Conservation (phyloP, 2,888 invertebrate species). For the Coelogynopora nodosa region DNA sequence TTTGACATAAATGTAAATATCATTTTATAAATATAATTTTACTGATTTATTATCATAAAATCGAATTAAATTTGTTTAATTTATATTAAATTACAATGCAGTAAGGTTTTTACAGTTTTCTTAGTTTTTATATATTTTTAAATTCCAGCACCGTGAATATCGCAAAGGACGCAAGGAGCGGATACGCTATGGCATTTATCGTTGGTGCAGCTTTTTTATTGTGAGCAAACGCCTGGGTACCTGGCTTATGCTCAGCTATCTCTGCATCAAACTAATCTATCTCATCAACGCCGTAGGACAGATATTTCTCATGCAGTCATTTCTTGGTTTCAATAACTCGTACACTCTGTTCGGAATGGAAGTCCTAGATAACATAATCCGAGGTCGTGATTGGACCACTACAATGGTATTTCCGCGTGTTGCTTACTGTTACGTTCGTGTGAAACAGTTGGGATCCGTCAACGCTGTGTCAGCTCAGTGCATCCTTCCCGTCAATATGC, state of each 20-base stretch:
- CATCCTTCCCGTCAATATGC: slow-evolving; percentile 45
- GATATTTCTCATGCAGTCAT: slow-evolving; percentile 44
- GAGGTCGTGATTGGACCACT: slow-evolving; percentile 41
- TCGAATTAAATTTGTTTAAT: too few relatives aligned
- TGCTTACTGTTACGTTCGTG: slow-evolving; percentile 33
- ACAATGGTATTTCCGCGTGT: slow-evolving; percentile 46
- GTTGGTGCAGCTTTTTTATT: background rate
- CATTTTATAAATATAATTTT: too few relatives aligned
- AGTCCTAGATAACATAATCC: slow-evolving; percentile 35
- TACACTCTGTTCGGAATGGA: slow-evolving; percentile 38
- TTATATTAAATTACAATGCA: too few relatives aligned
- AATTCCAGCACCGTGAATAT: slow-evolving; percentile 36
- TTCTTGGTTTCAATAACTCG: slow-evolving; percentile 33
- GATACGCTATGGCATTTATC: slow-evolving; percentile 23
- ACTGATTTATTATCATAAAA: too few relatives aligned
- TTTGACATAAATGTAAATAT: too few relatives aligned
- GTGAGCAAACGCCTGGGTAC: slow-evolving; percentile 45
- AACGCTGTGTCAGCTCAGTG: slow-evolving; percentile 44
- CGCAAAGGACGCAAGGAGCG: background rate
- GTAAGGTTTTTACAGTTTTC: too few relatives aligned
- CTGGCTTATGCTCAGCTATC: slow-evolving; percentile 40
- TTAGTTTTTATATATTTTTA: background rate
- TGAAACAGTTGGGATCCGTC: slow-evolving; percentile 34
- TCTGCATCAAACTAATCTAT: slow-evolving; percentile 45
- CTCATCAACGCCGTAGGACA: slow-evolving; percentile 43